These are phyloP conservation scores for Psittacara wagleri DNA, from an alignment of 2,113 vertebrate species.

Conservation along the genomic window DNA sequence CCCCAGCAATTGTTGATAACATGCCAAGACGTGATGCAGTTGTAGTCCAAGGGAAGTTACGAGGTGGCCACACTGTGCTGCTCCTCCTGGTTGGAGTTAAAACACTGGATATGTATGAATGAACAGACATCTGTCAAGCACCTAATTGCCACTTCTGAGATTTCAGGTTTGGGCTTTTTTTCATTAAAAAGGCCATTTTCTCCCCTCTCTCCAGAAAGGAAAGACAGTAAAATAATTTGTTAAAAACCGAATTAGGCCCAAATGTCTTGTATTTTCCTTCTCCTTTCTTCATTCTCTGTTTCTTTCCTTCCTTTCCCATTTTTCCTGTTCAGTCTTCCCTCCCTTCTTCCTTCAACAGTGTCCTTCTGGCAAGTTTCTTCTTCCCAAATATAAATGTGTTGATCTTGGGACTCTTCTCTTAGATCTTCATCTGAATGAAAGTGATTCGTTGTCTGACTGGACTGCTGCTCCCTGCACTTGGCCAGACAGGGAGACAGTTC, in stretches of 20 bases:
- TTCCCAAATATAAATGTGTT: background rate
- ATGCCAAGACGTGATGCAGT: background rate
- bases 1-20: background rate
- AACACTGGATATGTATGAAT: background rate
- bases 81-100: background rate
- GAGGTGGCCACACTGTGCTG: background rate
- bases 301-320: background rate
- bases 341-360: background rate
- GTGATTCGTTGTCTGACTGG: background rate
- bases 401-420: background rate
- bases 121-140: background rate
- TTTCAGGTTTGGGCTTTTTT: background rate
- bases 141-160: background rate
- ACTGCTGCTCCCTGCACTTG: background rate
- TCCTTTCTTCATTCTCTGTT: background rate
- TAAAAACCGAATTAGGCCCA: background rate
- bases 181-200: background rate
- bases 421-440: background rate
- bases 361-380: background rate
- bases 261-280: background rate
- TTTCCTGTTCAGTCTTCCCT: background rate
- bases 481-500: background rate
- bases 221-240: background rate
- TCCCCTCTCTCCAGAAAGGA: background rate
- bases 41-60: background rate